Base-by-base conservation (phyloP, 2,113 vertebrate genomes). In the Climacteris rufus region DNA sequence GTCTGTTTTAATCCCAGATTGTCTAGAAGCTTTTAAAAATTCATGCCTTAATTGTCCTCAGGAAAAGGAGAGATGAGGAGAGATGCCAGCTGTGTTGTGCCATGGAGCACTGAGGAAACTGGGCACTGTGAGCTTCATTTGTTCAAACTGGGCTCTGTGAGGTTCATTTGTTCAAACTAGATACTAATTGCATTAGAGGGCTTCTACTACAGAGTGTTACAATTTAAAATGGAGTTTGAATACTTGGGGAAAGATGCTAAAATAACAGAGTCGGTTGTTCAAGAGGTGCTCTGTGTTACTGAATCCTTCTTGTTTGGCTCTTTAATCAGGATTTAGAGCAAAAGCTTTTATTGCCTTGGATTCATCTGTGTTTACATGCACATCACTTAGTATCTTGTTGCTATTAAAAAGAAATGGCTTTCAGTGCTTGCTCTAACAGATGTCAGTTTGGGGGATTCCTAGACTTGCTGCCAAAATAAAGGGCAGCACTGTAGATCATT, bases 1-100 rank as follows among this genome's bases (percentile, higher is more conserved):
- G 18, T 24, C 60, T 65, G 54, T 12, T 81, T 69, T 27, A 23
- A 45, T 75, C 57, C n/a, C 27, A n/a, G 13, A 10, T 37, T 30
- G 37, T 28, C 72, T 56, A 0, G 27, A 20, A 80, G 30, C n/a
- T 35, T 64, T 12, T 5, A 33, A 68, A 37, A 27, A 47, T 6
- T 17, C 2, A 0, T 22, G 6, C 10, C 40, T 45, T 81, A 4
- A 1, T 49, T 40, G 8, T 68, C 17, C 37, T 16, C 22, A 21
- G 40, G 50, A 90, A 64, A 71, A 20, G 37, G 31, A 33, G 65
- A 54, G 64, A 2, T 54, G 10, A 5, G 25, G 22, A 15, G 66
- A 60, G 76, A 16, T 50, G 15, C 27, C 53, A 27, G 2, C 13
- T 25, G 42, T 59, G 57, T 27, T 49, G 22, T 72, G 27, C 47